These are phyloP conservation scores for Bradypodion pumilum DNA, from an alignment of 2,797 vertebrate genomes.

Conservation along the genomic window DNA sequence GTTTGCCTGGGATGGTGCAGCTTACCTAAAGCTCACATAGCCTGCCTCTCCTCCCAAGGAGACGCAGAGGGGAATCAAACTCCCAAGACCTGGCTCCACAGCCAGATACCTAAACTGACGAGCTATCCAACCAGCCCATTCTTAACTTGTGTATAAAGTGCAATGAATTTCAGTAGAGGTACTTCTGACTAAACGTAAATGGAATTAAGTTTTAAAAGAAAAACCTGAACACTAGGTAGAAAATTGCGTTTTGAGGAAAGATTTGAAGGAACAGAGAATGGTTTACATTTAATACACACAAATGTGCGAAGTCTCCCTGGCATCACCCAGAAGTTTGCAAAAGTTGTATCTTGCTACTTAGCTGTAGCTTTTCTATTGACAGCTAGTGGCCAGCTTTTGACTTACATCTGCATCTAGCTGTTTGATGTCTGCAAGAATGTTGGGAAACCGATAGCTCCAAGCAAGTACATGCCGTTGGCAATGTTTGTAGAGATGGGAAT, in stretches of 20 bases:
- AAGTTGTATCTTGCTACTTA: not conserved
- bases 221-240: not conserved
- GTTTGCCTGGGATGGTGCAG: too few species aligned
- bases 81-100: too few species aligned
- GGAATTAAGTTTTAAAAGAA: not conserved
- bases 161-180: not conserved
- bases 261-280: not conserved
- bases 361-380: conserved; percentile 16
- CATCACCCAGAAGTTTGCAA: not conserved
- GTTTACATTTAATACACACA: not conserved
- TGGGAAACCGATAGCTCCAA: conserved; percentile 88
- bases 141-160: too few species aligned
- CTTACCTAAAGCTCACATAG: too few species aligned
- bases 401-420: conserved; percentile 89
- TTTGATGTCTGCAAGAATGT: conserved; percentile 88
- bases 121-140: too few species aligned
- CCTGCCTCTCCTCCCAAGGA: too few species aligned
- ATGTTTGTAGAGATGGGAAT: conserved; percentile 89
- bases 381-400: conserved; percentile 23
- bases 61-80: too few species aligned
- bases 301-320: not conserved
- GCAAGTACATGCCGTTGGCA: conserved; percentile 80
- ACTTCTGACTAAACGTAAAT: not conserved
- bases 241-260: not conserved
- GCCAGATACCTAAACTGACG: too few species aligned